phyloP scores from a whole-genome alignment of 2,888 invertebrate species.

The Cephus sareptanus region DNA sequence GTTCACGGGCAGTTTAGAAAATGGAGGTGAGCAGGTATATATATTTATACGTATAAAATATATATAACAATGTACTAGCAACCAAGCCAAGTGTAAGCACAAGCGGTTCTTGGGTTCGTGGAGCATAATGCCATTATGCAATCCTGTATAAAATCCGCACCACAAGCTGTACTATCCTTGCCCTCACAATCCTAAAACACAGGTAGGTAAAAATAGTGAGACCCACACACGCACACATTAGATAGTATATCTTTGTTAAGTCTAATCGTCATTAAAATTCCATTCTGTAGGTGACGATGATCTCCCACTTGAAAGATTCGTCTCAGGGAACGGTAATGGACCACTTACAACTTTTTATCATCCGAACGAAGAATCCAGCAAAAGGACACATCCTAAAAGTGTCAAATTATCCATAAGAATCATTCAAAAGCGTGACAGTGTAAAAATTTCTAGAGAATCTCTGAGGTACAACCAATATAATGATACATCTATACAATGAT shows the following conservation, averaged over 20 bases:
- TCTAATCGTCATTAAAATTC: neutral
- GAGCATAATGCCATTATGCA: slow-evolving; percentile 10
- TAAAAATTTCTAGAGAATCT: neutral
- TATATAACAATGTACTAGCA: neutral
- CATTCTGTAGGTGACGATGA: neutral
- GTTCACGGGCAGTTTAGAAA: slow-evolving; percentile 2
- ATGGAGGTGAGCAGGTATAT: neutral
- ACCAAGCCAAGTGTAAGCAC: neutral
- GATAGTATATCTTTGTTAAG: neutral
- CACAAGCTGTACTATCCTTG: neutral
- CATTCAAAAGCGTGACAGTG: neutral
- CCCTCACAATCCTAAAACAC: neutral
- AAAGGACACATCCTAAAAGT: neutral
- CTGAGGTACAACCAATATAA: neutral
- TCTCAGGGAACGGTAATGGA: neutral
- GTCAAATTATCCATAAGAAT: neutral
- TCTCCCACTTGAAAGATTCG: neutral
- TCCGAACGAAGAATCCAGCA: neutral
- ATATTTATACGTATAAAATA: neutral
- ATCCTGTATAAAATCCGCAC: slow-evolving; percentile 4
- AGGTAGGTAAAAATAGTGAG: neutral
- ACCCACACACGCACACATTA: neutral
- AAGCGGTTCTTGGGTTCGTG: neutral
- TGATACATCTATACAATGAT: neutral
- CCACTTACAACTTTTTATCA: neutral